Evolutionary conservation across 2,888 invertebrate species (phyloP).

Genomic region (Meteorus cinctellus): DNA sequence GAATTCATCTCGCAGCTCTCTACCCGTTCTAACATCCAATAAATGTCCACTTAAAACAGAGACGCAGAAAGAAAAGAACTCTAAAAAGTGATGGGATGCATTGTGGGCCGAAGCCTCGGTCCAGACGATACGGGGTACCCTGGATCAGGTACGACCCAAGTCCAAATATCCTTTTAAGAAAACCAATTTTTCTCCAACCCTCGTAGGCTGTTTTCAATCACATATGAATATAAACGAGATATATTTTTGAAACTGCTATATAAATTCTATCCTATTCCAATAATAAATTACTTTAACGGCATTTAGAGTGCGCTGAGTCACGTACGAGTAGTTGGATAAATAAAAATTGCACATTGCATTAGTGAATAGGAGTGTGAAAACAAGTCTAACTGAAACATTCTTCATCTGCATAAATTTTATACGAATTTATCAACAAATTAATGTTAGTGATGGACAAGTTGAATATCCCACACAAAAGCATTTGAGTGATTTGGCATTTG

Average conservation of each 20-base stretch:
- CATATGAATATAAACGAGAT: not conserved
- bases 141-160: constrained; percentile 72
- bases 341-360: constrained; percentile 11
- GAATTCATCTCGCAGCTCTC: constrained; percentile 68
- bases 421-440: not conserved
- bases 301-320: constrained; percentile 23
- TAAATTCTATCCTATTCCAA: constrained; percentile 6
- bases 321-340: constrained; percentile 8
- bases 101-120: constrained; percentile 72
- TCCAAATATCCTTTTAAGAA: constrained; percentile 66
- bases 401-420: not conserved
- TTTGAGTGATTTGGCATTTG: not conserved
- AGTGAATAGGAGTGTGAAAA: not conserved
- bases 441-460: constrained; percentile 10
- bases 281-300: not conserved
- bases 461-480: not conserved
- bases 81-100: constrained; percentile 71
- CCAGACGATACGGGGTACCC: constrained; percentile 72
- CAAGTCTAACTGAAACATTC: not conserved
- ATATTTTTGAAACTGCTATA: not conserved
- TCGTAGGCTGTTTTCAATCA: constrained; percentile 60
- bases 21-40: constrained; percentile 69
- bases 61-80: constrained; percentile 70
- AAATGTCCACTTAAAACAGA: constrained; percentile 72
- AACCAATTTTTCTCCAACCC: constrained; percentile 51